Base-by-base conservation (phyloP, 2,888 invertebrate genomes). In the Standfussiana lucernea region DNA sequence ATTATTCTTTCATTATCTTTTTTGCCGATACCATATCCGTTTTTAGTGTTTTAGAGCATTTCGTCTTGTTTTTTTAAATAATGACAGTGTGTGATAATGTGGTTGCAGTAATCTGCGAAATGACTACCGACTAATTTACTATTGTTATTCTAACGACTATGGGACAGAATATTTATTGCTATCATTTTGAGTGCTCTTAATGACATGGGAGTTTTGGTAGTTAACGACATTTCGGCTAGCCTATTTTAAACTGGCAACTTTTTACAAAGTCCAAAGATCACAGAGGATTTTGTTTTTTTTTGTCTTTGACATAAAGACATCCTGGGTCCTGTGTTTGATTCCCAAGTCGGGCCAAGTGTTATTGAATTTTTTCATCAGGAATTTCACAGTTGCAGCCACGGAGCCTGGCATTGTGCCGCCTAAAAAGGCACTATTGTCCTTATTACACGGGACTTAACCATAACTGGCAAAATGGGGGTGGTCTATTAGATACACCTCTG, bases 71-170 rank as follows among this genome's bases (percentile, higher is more conserved):
- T 37, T n/a, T 15, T 47, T 53, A 8, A 13, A 4, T 50, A 75
- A 64, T 45, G 53, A 45, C 7, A 4, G 35, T 59, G 42, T 18
- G 15, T 28, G 18, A 32, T 2, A 28, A 15, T 50, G 18, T n/a
- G 15, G 42, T 21, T 64, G 37, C 65, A 50, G 40, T 47, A 24
- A 72, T 73, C 56, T 56, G 18, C 40, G n/a, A 50, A 47, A 80
- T 56, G 18, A 42, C 74, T 59, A 32, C 40, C 7, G 15, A 50
- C 66, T 37, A 72, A 72, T 64, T 47, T 8, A 53, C 72, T 61
- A 65, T 80, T 79, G 75, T 82, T n/a, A 13, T 21, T 66, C 10
- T 81, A 80, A 72, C 72, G 80, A 56, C 45, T 72, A 37, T 37
- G 62, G 15, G 64, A 5, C 45, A 50, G 28, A 50, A 18, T 45